Conservation (phyloP, 2,113 vertebrate genomes). For the Coreoperca whiteheadi region DNA sequence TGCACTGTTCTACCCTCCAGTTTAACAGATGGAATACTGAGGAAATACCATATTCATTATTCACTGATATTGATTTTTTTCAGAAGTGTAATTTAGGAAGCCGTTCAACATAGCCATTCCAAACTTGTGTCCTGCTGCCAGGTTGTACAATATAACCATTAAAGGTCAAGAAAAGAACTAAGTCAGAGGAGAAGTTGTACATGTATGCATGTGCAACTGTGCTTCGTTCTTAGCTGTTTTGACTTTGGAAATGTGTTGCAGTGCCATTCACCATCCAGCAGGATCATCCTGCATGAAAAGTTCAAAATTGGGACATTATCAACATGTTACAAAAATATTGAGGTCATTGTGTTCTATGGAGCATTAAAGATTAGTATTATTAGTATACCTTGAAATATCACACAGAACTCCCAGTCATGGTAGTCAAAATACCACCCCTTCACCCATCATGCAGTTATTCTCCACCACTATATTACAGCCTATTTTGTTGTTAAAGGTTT, state of each 20-base stretch:
- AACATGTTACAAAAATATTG: neutral
- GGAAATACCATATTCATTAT: neutral
- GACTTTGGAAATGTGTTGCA: neutral
- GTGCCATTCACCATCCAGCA: neutral
- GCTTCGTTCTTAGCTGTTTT: no score
- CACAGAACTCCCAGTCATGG: neutral
- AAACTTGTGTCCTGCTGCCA: neutral
- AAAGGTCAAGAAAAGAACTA: slow-evolving; percentile 20
- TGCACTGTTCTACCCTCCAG: neutral
- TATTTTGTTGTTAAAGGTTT: neutral
- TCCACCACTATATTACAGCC: neutral
- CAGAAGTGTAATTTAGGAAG: neutral
- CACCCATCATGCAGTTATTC: neutral
- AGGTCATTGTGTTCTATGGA: neutral
- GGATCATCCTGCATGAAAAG: no score
- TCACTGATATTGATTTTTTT: neutral
- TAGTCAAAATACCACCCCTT: neutral
- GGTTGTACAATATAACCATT: neutral
- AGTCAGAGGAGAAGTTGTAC: slow-evolving; percentile 3
- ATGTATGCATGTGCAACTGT: no score
- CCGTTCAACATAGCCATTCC: neutral
- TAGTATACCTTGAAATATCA: neutral
- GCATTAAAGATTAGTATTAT: neutral
- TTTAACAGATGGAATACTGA: neutral
- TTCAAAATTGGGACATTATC: neutral